Evolutionary conservation across 2,888 invertebrate species (phyloP), one percentile per base, ranked within the genome.

Genomic region (Drosophila incognita): DNA sequence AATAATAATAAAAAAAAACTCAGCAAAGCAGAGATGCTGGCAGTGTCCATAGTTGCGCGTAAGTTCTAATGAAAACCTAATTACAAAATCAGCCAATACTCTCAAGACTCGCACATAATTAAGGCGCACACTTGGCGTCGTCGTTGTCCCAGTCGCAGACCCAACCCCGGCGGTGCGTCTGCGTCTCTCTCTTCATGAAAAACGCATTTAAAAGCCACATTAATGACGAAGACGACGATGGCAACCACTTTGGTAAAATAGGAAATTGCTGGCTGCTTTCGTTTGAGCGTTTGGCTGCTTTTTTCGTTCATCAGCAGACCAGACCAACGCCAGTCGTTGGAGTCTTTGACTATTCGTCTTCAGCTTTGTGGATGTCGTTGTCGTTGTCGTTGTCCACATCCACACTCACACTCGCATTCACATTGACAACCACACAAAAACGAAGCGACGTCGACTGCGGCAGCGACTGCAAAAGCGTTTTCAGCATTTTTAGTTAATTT

Each of bases 401-500:
- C 65, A 35, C 69, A 56, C 49, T 35, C 66, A 40, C 68, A 48
- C 35, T 56, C 52, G 63, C 76, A 76, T 61, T 53, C 75, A 52
- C 72, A 77, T 56, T 54, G 73, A 66, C 56, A 61, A 42, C 72
- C 82, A 81, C 85, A 89, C 87, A 87, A 86, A 83, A 85, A 86
- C 81, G 72, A 68, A 48, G 69, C 57, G 46, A 54, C 69, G 54
- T 53, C 69, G 69, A 52, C 54, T 46, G 68, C 67, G 21, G 72
- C 69, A 51, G 70, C 84, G 68, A 73, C 72, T 69, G 58, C 81
- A 57, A 67, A 85, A 85, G 89, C 90, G 90, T 91, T 92, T 91
- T 92, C 87, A 91, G 85, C 90, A 92, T 91, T 91, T 92, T 92
- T 92, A 91, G 91, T 92, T 91, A 92, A 91, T 92, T 91, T 91